Percentiles rank a stretch among this genome's conserved stretches.
Evolutionary conservation across 1,140 invertebrate genomes (phyloP).

Genomic region (Bilobella aurantiaca): DNA sequence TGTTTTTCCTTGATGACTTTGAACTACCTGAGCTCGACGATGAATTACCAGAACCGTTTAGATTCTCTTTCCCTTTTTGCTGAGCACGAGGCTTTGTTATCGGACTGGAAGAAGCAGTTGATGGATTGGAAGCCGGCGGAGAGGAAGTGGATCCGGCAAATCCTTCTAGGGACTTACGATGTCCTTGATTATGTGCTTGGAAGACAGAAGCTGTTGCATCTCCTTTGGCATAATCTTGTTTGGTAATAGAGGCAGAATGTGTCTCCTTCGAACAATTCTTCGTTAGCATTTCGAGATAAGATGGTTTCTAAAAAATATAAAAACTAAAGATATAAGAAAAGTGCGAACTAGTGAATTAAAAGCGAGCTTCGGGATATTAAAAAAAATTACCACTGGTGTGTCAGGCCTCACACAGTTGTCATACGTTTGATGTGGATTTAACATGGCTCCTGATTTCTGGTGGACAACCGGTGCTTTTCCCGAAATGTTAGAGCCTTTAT

Average conservation of each 20-base stretch:
- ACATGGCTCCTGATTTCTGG: neutral
- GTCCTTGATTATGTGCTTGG: constrained; percentile 9
- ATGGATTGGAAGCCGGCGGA: constrained; percentile 14
- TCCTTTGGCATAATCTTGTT: neutral
- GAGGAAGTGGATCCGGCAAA: constrained; percentile 7
- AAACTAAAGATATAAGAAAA: constrained; percentile 12
- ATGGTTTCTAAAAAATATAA: constrained; percentile 22
- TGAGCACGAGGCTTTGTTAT: constrained; percentile 15
- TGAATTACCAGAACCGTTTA: constrained; percentile 5
- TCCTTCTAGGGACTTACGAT: constrained; percentile 13
- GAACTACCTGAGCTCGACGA: constrained; percentile 15
- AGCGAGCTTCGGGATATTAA: neutral
- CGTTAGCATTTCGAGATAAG: constrained; percentile 30
- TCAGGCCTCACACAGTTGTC: constrained; percentile 18
- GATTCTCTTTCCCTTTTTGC: constrained; percentile 11
- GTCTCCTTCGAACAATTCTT: constrained; percentile 13
- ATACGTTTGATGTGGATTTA: neutral
- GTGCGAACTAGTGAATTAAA: neutral
- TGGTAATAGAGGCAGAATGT: neutral
- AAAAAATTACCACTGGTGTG: constrained; percentile 27
- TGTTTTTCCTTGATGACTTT: constrained; percentile 16
- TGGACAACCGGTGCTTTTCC: too few relatives aligned
- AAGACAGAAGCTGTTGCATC: neutral
- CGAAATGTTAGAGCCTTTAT: neutral
- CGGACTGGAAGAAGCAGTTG: constrained; percentile 24